Percentiles rank a stretch among this genome's conserved stretches.
phyloP scores from a whole-genome alignment of 2,888 invertebrate genomes.

The Platycnemis pennipes region DNA sequence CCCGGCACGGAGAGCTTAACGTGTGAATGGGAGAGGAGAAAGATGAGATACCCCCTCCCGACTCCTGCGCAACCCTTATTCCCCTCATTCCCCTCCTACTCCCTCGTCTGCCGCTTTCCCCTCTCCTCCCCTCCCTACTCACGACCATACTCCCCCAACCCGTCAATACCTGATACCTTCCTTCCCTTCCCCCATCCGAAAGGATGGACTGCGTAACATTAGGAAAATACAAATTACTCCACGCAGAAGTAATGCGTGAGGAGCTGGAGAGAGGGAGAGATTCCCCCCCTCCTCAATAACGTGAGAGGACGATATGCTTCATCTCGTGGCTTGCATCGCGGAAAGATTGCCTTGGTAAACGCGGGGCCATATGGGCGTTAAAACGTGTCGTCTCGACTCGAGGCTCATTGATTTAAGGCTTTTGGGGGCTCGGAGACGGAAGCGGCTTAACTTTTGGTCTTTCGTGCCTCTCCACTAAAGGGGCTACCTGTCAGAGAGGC shows the following conservation, averaged over 20 bases:
- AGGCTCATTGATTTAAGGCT: neutral
- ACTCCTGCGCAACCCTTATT: neutral
- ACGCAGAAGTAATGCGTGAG: constrained; percentile 48
- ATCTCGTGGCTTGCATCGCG: neutral
- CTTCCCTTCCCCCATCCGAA: neutral
- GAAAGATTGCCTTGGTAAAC: constrained; percentile 16
- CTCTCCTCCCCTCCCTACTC: neutral
- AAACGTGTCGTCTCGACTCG: neutral
- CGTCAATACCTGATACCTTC: neutral
- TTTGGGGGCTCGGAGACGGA: neutral
- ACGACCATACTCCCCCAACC: neutral
- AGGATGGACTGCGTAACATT: constrained; percentile 22
- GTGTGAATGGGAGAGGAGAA: constrained; percentile 51
- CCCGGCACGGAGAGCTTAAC: constrained; percentile 29
- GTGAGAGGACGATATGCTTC: constrained; percentile 19
- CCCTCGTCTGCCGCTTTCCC: neutral
- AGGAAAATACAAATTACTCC: constrained; percentile 49
- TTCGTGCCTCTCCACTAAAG: neutral
- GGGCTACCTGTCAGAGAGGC: too few relatives aligned
- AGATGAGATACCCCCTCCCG: neutral
- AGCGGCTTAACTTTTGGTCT: neutral
- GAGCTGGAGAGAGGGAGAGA: neutral
- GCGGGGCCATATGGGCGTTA: neutral
- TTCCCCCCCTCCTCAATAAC: constrained; percentile 47
- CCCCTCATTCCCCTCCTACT: neutral